These are phyloP conservation scores for Menura novaehollandiae DNA, from an alignment of 2,113 vertebrate species.

Conservation along the genomic window DNA sequence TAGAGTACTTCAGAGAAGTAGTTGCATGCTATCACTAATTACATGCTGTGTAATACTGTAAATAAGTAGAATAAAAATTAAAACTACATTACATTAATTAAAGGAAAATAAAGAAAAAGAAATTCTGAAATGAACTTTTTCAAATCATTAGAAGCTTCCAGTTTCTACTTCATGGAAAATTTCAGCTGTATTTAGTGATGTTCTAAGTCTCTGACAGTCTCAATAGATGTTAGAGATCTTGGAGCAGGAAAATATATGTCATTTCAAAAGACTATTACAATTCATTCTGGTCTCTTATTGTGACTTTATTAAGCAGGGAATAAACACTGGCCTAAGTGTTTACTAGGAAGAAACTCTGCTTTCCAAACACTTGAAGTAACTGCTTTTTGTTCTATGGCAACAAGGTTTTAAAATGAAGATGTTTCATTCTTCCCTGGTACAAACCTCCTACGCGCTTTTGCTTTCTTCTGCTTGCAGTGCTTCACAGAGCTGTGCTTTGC, in stretches of 20 bases:
- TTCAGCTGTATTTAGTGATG: not conserved
- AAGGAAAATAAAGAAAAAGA: not conserved
- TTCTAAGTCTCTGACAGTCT: not conserved
- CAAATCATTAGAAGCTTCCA: not conserved
- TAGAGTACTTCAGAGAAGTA: not conserved
- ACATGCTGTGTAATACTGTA: not conserved
- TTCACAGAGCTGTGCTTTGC: not conserved
- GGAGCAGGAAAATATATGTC: not conserved
- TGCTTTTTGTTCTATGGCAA: not conserved
- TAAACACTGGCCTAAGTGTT: not conserved
- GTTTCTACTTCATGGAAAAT: not conserved
- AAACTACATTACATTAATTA: not conserved
- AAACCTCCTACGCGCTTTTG: not conserved
- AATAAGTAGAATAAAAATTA: not conserved
- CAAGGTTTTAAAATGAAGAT: not conserved
- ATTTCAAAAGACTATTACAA: not conserved
- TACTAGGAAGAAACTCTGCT: not conserved
- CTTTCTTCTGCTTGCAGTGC: not conserved
- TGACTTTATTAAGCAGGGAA: not conserved
- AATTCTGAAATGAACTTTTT: not conserved
- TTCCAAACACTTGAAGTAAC: not conserved
- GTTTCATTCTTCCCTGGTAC: not conserved
- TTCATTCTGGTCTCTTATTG: not conserved
- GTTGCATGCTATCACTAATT: not conserved
- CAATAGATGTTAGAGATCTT: not conserved